Base-by-base conservation (phyloP, 2,888 invertebrate species). In the Ophraella communa region DNA sequence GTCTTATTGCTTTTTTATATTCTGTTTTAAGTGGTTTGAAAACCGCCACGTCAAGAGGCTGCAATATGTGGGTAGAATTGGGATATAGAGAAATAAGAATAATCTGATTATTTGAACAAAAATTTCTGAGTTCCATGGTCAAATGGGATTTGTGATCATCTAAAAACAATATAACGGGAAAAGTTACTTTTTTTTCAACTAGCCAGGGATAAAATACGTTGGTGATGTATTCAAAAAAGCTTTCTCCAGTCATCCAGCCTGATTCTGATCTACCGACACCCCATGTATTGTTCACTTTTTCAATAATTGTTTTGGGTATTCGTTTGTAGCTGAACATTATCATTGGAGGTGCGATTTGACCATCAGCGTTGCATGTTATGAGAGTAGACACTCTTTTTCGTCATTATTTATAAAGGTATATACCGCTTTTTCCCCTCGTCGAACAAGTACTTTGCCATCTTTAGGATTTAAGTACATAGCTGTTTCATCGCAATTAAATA, bases 211-310 rank as follows among this genome's bases (percentile, higher is more conserved):
- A 63, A 70, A 82, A 81, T 45, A 79, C 70, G 67, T 81, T 79
- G 5, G 76, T 73, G 7, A 82, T 74, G 63, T 76, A 82, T 68
- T 82, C 78, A 67, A 70, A 80, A 71, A 82, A 82, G 3, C 71
- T 75, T 66, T 77, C 79, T 2, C 73, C 70, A 10, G 78, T 82
- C 81, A 79, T 84, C 83, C 82, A 82, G 11, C 82, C 81, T 49
- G 70, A 78, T 8, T 82, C 80, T 3, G 79, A 79, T 65, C 74
- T 78, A 62, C 81, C 82, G 24, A 80, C 62, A 44, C 76, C 33
- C 33, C 33, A 24, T 24, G 24, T 24, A 24, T 24, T 24, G 5
- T 24, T 24, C 3, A 42, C 45, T 24, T 64, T 59, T 17, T 49
- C 35, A 33, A 35, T 27, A 35, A 57, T 42, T 47, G 47, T 10